Percentiles rank a stretch among this genome's conserved stretches.
Conservation (phyloP, 2,888 invertebrate species). For the Xestobium rufovillosum region DNA sequence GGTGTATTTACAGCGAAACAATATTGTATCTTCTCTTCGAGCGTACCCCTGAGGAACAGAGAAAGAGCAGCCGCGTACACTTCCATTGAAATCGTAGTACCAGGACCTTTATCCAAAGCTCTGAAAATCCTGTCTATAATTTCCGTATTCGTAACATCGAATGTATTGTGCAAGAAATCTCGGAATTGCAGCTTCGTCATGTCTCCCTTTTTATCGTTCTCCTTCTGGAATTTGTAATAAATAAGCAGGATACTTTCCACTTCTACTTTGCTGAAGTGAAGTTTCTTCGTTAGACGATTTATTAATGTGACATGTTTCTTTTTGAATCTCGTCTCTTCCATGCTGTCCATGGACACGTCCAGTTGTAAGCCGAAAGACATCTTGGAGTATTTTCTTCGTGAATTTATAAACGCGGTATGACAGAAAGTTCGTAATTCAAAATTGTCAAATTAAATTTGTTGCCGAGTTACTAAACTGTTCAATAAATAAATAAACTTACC, state of each 20-base stretch:
- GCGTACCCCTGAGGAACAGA: constrained; percentile 58
- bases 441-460: too few species aligned
- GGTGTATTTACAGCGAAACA: constrained; percentile 53
- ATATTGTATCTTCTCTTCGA: constrained; percentile 62
- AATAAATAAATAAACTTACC: constrained; percentile 27
- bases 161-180: constrained; percentile 54
- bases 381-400: constrained; percentile 8
- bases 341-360: constrained; percentile 54
- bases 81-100: constrained; percentile 38
- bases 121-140: constrained; percentile 58
- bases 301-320: constrained; percentile 53
- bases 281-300: constrained; percentile 49
- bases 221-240: constrained; percentile 47
- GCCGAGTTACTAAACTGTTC: too few species aligned
- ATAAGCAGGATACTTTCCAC: constrained; percentile 50
- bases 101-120: constrained; percentile 51
- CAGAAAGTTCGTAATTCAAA: too few species aligned
- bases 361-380: constrained; percentile 34
- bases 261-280: constrained; percentile 54
- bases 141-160: constrained; percentile 65
- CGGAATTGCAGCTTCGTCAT: constrained; percentile 52
- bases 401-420: too few species aligned
- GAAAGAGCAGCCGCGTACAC: constrained; percentile 64
- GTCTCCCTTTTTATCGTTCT: constrained; percentile 32
- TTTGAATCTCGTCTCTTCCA: constrained; percentile 58